phyloP scores from a whole-genome alignment of 92 coral and sea anemone genomes.

The Desmophyllum pertusum region DNA sequence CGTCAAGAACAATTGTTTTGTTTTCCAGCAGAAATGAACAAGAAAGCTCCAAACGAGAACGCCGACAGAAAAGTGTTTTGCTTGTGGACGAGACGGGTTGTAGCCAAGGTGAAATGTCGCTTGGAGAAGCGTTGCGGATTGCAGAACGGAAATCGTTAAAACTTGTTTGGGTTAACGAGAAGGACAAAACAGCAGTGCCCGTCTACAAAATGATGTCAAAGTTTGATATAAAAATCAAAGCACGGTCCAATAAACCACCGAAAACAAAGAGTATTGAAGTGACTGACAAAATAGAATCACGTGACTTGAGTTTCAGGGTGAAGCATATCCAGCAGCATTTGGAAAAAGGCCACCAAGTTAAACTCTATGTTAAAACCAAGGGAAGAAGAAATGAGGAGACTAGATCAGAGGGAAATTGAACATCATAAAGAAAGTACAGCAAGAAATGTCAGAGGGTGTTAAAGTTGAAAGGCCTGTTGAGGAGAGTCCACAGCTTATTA shows the following conservation, averaged over 20 bases:
- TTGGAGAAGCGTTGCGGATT: constrained; percentile 15
- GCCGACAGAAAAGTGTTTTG: background rate
- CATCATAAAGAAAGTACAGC: constrained; percentile 23
- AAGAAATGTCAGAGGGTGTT: constrained; percentile 12
- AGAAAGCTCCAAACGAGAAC: constrained; percentile 5
- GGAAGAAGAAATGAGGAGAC: background rate
- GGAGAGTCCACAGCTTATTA: constrained; percentile 9
- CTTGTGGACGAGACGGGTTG: constrained; percentile 31
- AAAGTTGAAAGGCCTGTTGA: constrained; percentile 13
- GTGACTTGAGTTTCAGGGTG: constrained; percentile 22
- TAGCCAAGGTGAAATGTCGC: constrained; percentile 29
- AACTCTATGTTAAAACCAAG: constrained; percentile 18
- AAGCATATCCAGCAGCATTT: constrained; percentile 17
- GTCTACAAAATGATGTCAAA: constrained; percentile 36
- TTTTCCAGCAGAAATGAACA: background rate
- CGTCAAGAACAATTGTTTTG: constrained; percentile 15
- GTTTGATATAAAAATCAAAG: background rate
- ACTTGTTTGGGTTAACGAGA: constrained; percentile 22
- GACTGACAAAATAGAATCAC: constrained; percentile 26
- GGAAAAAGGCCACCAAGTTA: constrained; percentile 41
- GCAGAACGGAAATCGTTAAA: constrained; percentile 17
- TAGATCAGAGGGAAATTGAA: constrained; percentile 10
- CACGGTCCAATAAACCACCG: background rate
- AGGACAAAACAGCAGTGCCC: constrained; percentile 11
- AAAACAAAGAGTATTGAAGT: constrained; percentile 23